Percentiles rank a stretch among this genome's conserved stretches.
These are phyloP conservation scores for Drosophila meridiana DNA, from an alignment of 2,888 invertebrate species.

Conservation along the genomic window DNA sequence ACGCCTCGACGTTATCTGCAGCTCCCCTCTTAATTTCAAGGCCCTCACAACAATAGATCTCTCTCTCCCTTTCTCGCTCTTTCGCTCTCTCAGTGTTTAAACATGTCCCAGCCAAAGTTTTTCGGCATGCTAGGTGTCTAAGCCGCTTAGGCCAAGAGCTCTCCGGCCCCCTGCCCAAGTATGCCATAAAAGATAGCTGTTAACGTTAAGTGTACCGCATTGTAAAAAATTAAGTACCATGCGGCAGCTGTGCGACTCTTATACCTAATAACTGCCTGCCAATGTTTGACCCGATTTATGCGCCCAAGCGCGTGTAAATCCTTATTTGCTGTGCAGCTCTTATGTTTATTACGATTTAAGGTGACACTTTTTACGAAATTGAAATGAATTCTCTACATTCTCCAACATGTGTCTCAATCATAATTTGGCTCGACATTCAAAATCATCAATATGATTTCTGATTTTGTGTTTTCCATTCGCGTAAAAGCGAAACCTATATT, in stretches of 20 bases:
- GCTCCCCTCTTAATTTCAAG: conserved; percentile 1
- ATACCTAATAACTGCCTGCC: conserved; percentile 38
- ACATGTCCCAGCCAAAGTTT: conserved; percentile 33
- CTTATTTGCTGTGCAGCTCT: conserved; percentile 30
- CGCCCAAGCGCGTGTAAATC: conserved; percentile 44
- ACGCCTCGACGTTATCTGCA: conserved; percentile 47
- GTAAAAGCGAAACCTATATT: background rate
- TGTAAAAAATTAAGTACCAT: conserved; percentile 60
- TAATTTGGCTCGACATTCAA: conserved; percentile 7
- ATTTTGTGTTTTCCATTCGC: background rate
- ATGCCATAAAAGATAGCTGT: conserved; percentile 61
- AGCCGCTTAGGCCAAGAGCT: conserved; percentile 68
- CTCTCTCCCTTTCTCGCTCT: background rate
- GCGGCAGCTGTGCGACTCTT: conserved; percentile 44
- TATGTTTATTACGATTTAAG: conserved; percentile 66
- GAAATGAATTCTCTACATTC: background rate
- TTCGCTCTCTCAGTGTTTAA: conserved; percentile 2
- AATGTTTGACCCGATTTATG: conserved; percentile 50
- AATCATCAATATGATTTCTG: background rate
- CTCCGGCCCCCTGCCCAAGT: conserved; percentile 16
- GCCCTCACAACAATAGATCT: conserved; percentile 22
- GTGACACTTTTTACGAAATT: conserved; percentile 15
- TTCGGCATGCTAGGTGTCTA: conserved; percentile 35
- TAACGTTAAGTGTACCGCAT: conserved; percentile 49
- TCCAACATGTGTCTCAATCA: conserved; percentile 9